Conservation (phyloP, 2,888 invertebrate genomes). For the Lordiphosa andalusiaca region DNA sequence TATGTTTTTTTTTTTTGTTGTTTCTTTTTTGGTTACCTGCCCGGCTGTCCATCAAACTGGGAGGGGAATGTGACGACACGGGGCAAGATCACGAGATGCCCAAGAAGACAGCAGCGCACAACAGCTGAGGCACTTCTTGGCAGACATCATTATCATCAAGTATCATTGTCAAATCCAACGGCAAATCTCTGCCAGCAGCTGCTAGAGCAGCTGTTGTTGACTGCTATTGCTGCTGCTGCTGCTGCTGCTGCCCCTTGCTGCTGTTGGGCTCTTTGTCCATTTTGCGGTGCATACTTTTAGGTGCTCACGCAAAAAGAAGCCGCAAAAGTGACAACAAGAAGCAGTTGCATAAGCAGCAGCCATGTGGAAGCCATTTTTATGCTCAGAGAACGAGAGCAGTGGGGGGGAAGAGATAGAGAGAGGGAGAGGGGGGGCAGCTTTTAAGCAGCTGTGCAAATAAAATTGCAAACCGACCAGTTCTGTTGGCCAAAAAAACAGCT, state of each 20-base stretch:
- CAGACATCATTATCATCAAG: constrained; percentile 24
- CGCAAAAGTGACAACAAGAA: constrained; percentile 36
- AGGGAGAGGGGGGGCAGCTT: neutral
- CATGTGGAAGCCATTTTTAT: constrained; percentile 15
- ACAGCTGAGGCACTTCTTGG: constrained; percentile 36
- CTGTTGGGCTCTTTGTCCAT: neutral
- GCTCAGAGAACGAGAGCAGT: constrained; percentile 10
- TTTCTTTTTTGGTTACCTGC: constrained; percentile 18
- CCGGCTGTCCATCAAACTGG: constrained; percentile 27
- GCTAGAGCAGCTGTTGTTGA: neutral
- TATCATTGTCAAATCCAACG: too few relatives aligned
- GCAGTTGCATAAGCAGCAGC: neutral
- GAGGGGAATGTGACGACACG: constrained; percentile 37
- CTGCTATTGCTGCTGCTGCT: neutral
- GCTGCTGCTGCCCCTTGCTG: too few relatives aligned
- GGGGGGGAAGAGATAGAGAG: neutral
- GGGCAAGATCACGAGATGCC: constrained; percentile 63
- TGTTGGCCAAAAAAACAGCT: constrained; percentile 11
- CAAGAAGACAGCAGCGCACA: neutral
- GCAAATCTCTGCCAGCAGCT: neutral
- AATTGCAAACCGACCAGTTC: neutral
- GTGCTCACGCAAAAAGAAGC: constrained; percentile 37
- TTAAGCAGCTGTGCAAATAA: constrained; percentile 3
- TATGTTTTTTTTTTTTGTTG: neutral
- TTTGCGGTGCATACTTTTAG: constrained; percentile 64